Evolutionary conservation across 2,888 invertebrate species (phyloP).

Genomic region (Mesopsocus fuscifrons): DNA sequence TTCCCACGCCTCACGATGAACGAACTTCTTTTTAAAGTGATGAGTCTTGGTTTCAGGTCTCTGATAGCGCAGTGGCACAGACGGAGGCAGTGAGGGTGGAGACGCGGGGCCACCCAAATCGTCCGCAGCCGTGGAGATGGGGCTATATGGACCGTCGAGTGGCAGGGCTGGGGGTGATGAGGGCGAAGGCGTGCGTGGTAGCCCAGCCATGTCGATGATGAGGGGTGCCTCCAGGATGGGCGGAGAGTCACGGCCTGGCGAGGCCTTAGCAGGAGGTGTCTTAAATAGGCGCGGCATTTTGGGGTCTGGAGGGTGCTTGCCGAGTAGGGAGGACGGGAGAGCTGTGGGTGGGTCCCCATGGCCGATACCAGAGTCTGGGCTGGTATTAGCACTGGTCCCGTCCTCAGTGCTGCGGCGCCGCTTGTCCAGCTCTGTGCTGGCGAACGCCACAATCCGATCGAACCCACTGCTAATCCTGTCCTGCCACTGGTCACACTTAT

Average conservation of each 20-base stretch:
- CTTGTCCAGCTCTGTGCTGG: constrained; percentile 78
- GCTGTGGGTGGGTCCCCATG: constrained; percentile 39
- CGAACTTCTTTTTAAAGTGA: constrained; percentile 63
- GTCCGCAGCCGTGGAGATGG: constrained; percentile 18
- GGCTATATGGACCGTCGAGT: constrained; percentile 22
- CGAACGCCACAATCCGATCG: constrained; percentile 83
- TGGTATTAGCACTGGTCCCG: constrained; percentile 55
- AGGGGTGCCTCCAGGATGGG: constrained; percentile 24
- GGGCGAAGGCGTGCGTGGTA: constrained; percentile 36
- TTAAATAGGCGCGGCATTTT: constrained; percentile 22
- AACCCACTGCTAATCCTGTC: constrained; percentile 84
- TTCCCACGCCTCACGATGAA: constrained; percentile 35
- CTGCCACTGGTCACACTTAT: constrained; percentile 75
- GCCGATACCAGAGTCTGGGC: constrained; percentile 72
- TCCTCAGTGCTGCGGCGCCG: constrained; percentile 68
- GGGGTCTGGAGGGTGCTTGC: not conserved
- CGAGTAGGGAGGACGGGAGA: constrained; percentile 13
- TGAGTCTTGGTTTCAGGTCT: constrained; percentile 21
- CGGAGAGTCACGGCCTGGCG: constrained; percentile 31
- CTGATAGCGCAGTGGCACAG: constrained; percentile 37
- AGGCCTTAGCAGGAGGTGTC: constrained; percentile 26
- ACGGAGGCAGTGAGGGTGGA: constrained; percentile 26
- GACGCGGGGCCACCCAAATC: constrained; percentile 26
- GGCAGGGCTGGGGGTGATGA: constrained; percentile 21
- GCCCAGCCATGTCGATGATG: constrained; percentile 27